phyloP scores from a whole-genome alignment of 2,797 vertebrate genomes.

The Crypturellus tataupa region DNA sequence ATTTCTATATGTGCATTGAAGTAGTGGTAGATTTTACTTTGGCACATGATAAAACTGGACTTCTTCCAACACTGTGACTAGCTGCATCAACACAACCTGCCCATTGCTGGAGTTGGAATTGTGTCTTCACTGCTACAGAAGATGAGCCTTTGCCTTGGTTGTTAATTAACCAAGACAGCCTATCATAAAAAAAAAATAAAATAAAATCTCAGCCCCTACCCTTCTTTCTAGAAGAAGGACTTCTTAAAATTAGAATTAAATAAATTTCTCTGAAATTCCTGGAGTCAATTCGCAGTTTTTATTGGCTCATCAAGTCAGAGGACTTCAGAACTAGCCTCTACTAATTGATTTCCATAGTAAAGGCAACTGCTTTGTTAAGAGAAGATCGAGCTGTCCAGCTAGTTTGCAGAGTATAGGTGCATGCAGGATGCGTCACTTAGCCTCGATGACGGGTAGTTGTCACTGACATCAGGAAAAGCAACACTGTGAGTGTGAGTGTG shows the following conservation, averaged over 20 bases:
- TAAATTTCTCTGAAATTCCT: neutral
- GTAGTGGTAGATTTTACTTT: neutral
- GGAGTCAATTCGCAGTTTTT: neutral
- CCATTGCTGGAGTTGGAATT: neutral
- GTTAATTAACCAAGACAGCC: neutral
- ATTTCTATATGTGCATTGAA: neutral
- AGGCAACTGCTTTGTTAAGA: neutral
- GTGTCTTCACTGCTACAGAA: neutral
- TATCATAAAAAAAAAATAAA: neutral
- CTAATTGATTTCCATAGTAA: neutral
- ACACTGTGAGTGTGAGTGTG: fast-evolving
- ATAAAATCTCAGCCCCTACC: neutral
- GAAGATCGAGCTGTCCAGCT: neutral
- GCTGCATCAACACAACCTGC: neutral
- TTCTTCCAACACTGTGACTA: neutral
- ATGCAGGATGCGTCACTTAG: neutral
- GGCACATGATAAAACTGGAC: neutral
- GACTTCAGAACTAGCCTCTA: neutral
- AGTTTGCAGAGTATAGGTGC: neutral
- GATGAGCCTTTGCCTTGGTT: neutral
- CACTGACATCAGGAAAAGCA: neutral
- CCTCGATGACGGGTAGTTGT: neutral
- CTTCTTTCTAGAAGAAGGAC: neutral
- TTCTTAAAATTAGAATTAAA: neutral
- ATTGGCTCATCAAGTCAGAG: neutral